Evolutionary conservation across 2,888 invertebrate genomes (phyloP), one percentile per base, ranked within the genome.

Genomic region (Piscicola geometra): DNA sequence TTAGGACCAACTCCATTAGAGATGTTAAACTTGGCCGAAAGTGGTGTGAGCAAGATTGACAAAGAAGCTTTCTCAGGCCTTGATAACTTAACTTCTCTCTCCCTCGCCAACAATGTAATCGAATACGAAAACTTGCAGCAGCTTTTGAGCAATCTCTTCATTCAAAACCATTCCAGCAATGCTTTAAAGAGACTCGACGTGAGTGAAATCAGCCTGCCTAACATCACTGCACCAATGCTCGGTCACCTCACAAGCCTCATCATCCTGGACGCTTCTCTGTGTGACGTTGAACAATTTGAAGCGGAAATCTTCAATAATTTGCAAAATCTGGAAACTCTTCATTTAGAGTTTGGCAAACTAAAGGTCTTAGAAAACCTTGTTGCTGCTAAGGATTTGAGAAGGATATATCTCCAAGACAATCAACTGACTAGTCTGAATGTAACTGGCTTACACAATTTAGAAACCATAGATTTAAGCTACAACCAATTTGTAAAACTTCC

Each of bases 1-100:
- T 75, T 80, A 15, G 9, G 76, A 9, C 25, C 30, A 0, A 75
- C 68, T 18, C 72, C 78, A 1, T 73, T 80, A 41, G 78, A 79
- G 74, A 75, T 77, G 1, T 75, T 80, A 15, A 76, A 76, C 36
- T 69, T 80, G 71, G 74, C 79, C 18, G 77, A 77, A 56, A 77
- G 78, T 67, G 71, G 73, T 5, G 50, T 80, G 30, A 70, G 69
- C 30, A 30, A 64, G 41, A 68, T 80, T 5, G 78, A 79, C 18
- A 21, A 35, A 1, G 56, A 28, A 0, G 78, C 79, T 33, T 75
- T 80, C 33, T n/a, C 32, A 15, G 71, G 69, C 1, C 33, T 80
- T 33, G 56, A 52, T 25, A 79, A 79, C 47, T 75, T 80, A 56
- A 79, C 77, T 1, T 78, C 79, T 2, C 69, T 80, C 50, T 76